A percentile compares a stretch with the other conserved stretches of the same genome.
phyloP scores from a whole-genome alignment of 1,140 invertebrate genomes.

The Rhagoletis pomonella region DNA sequence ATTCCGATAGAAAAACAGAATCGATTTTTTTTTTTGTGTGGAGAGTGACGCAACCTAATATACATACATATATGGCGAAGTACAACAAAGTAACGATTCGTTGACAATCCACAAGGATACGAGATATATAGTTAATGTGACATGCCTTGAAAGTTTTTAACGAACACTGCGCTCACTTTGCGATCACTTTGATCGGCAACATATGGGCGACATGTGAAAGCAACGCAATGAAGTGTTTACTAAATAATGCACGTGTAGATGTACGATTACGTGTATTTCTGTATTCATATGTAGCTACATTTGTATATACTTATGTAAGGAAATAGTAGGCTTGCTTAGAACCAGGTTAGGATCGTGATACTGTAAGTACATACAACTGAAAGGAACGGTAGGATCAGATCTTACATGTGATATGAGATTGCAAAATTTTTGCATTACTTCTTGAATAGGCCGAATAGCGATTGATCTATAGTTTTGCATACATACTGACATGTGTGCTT shows the following conservation, averaged over 20 bases:
- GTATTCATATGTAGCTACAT: not conserved
- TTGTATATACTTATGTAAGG: not conserved
- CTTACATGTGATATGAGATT: too few species aligned
- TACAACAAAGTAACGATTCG: not conserved
- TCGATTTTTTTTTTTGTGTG: too few species aligned
- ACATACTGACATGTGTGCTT: too few species aligned
- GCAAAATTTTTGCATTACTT: conserved; percentile 34
- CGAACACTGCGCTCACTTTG: not conserved
- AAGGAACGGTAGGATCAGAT: not conserved
- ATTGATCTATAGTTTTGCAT: not conserved
- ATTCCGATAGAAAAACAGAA: too few species aligned
- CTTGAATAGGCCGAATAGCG: not conserved
- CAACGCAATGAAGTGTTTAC: not conserved
- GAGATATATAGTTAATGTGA: not conserved
- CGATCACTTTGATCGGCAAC: not conserved
- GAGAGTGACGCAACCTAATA: too few species aligned
- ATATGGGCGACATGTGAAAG: conserved; percentile 31
- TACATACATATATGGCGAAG: too few species aligned
- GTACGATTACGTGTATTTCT: not conserved
- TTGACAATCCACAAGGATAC: conserved; percentile 1
- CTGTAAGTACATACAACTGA: not conserved
- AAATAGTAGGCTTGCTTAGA: not conserved
- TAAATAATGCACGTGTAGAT: not conserved
- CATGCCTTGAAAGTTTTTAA: not conserved
- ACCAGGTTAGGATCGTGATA: not conserved